Conservation (phyloP, 2,797 vertebrate genomes). For the Yasuhikotakia modesta region DNA sequence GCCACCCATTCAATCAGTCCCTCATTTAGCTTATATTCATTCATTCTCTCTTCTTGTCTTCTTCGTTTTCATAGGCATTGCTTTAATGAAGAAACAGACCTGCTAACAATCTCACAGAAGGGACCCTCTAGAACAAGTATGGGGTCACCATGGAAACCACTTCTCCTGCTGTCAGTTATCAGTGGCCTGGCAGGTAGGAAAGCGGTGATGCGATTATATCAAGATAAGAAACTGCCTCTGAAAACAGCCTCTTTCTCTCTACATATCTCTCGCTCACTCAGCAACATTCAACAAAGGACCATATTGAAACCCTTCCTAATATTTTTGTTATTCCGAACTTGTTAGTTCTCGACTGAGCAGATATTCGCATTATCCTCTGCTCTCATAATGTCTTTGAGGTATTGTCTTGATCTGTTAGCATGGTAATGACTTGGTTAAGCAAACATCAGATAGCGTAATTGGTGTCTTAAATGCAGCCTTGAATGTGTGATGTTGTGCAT, state of each 20-base stretch:
- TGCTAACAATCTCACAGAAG: constrained; percentile 76
- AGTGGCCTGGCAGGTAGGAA: constrained; percentile 90
- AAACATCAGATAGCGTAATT: constrained; percentile 45
- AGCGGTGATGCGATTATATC: constrained; percentile 47
- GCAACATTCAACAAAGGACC: constrained; percentile 8
- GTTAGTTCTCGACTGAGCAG: constrained; percentile 19
- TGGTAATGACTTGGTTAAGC: constrained; percentile 42
- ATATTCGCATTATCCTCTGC: constrained; percentile 5
- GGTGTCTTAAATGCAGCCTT: constrained; percentile 24
- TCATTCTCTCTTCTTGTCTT: constrained; percentile 59
- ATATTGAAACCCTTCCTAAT: not conserved
- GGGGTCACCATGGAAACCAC: constrained; percentile 91
- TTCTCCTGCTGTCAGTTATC: constrained; percentile 87
- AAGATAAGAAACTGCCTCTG: constrained; percentile 39
- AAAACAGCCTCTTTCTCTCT: constrained; percentile 17
- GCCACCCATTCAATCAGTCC: not conserved
- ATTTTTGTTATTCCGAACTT: constrained; percentile 10
- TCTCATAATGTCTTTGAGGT: constrained; percentile 3
- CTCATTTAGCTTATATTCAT: constrained; percentile 6
- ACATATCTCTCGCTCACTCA: not conserved
- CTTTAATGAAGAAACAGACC: constrained; percentile 88
- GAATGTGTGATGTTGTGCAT: constrained; percentile 19
- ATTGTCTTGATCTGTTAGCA: constrained; percentile 29
- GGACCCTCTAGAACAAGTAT: constrained; percentile 83
- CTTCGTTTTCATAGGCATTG: constrained; percentile 77